Base-by-base conservation (phyloP, 2,113 vertebrate genomes). In the Perca fluviatilis region DNA sequence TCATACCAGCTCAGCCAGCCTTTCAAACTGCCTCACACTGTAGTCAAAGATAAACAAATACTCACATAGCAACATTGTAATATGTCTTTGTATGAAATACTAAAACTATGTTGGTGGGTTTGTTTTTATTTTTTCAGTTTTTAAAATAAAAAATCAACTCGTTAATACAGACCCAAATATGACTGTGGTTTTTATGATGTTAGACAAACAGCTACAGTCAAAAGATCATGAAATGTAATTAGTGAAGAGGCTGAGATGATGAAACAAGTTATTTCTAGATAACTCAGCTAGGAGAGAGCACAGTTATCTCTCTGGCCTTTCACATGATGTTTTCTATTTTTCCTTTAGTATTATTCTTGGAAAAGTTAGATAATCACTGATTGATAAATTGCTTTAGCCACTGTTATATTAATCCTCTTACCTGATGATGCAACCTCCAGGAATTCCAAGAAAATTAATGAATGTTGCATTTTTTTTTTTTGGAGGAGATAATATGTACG, bases 21-120 rank as follows among this genome's bases (percentile, higher is more conserved):
- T 95, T 94, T 93, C 93, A 95, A 94, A 95, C 95, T 95, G 95
- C 95, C 95, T 95, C 94, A 94, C 93, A 93, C 92, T 94, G 93
- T 95, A 94, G 90, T 93, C 86, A 70, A 89, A 82, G 84, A 91
- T 85, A 93, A 89, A 91, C 87, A 89, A 91, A 89, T 89, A 93
- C 91, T 93, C 90, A 88, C 86, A 93, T 92, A 90, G 94, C 90
- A 92, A 92, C 91, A 91, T 94, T 91, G 84, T 90, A 90, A 86
- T 89, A 81, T 91, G 89, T 94, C 90, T 95, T 93, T 95, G 88
- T 94, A 93, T 92, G 85, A 93, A 92, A 90, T 92, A 95, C 93
- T 95, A 94, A 96, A 95, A 94, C 89, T 85, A 90, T 91, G 90
- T 94, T 90, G 91, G 91, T 93, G 91, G 84, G 86, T 94, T 91